Conservation (phyloP, 2,888 invertebrate species). For the Thymelicus sylvestris region DNA sequence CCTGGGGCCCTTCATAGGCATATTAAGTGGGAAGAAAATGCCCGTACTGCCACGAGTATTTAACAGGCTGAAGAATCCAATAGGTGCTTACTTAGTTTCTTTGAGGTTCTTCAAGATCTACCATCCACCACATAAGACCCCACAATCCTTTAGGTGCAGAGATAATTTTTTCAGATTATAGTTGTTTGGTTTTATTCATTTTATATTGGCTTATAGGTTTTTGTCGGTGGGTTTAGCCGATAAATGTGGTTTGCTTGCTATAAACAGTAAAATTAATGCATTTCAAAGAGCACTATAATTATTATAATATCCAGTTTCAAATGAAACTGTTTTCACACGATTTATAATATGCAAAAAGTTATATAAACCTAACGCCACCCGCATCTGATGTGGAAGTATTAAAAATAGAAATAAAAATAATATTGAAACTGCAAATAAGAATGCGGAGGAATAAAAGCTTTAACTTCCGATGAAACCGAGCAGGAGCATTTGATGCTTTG, state of each 20-base stretch:
- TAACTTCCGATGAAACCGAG: constrained; percentile 33
- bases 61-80: too few species aligned
- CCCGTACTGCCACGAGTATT: too few species aligned
- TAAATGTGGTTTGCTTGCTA: neutral
- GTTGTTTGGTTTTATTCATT: too few species aligned
- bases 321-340: constrained; percentile 18
- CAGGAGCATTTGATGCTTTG: constrained; percentile 29
- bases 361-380: constrained; percentile 10
- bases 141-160: too few species aligned
- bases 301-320: constrained; percentile 6
- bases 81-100: too few species aligned
- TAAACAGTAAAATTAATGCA: neutral
- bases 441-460: constrained; percentile 29
- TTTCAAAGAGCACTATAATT: neutral
- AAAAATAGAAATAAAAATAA: constrained; percentile 34
- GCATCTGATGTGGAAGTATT: constrained; percentile 17
- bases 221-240: too few species aligned
- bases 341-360: constrained; percentile 1
- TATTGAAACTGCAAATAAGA: constrained; percentile 34
- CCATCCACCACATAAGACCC: too few species aligned
- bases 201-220: too few species aligned
- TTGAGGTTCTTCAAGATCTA: too few species aligned
- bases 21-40: too few species aligned
- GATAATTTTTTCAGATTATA: too few species aligned
- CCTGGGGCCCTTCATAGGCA: too few species aligned